Conservation (phyloP, 92 coral and sea anemone species). For the Meandrina meandrites region DNA sequence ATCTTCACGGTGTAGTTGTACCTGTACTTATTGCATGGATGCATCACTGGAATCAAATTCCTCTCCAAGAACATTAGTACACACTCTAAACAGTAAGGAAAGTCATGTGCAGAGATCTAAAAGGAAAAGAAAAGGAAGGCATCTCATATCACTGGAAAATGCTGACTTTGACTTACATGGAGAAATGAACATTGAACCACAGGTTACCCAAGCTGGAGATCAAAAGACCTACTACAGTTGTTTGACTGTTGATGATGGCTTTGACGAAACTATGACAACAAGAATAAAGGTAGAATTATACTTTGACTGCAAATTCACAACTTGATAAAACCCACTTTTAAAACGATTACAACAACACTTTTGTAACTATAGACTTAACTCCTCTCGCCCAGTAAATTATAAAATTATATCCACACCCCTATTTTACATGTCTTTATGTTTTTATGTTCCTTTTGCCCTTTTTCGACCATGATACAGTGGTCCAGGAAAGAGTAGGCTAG, state of each 20-base stretch:
- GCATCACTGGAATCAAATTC: neutral
- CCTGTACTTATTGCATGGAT: neutral
- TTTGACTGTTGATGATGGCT: conserved; percentile 26
- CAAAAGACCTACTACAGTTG: conserved; percentile 10
- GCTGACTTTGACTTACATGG: neutral
- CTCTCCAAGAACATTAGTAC: neutral
- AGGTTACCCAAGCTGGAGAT: neutral
- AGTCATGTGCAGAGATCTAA: neutral
- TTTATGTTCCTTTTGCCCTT: too few relatives aligned
- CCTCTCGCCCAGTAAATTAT: too few relatives aligned
- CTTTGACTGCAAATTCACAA: neutral
- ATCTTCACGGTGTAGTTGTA: neutral
- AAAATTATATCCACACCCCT: too few relatives aligned
- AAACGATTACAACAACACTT: neutral
- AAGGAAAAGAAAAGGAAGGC: conserved; percentile 14
- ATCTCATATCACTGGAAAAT: neutral
- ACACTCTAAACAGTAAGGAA: neutral
- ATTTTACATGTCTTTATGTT: too few relatives aligned
- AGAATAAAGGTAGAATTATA: conserved; percentile 1
- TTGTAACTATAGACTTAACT: neutral
- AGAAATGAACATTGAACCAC: neutral
- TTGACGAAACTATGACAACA: neutral
- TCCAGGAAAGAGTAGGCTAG: too few relatives aligned
- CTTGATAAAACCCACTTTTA: neutral
- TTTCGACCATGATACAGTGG: too few relatives aligned